These are phyloP conservation scores for Etheostoma cragini DNA, from an alignment of 2,113 vertebrate species.

Conservation along the genomic window DNA sequence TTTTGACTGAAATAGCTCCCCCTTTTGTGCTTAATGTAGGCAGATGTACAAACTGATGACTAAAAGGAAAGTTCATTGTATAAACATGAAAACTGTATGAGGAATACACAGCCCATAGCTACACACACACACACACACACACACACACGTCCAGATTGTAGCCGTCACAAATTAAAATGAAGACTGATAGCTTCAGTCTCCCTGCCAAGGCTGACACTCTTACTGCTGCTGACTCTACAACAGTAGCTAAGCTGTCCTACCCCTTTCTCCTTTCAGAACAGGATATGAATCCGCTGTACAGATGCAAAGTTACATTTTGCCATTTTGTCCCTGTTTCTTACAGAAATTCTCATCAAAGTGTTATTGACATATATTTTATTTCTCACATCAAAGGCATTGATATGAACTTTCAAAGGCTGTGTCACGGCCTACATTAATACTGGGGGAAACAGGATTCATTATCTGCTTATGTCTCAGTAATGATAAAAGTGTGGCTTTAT, in stretches of 20 bases:
- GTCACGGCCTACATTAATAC: background rate
- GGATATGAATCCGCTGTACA: background rate
- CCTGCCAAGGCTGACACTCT: background rate
- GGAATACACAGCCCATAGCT: too few relatives aligned
- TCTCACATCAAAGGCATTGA: conserved; percentile 14
- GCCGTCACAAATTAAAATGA: conserved; percentile 20
- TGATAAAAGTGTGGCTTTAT: background rate
- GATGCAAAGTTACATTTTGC: background rate
- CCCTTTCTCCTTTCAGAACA: background rate
- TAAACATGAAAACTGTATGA: background rate
- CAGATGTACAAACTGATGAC: background rate
- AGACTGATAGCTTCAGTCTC: background rate
- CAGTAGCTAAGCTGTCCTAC: background rate
- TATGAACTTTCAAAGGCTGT: conserved; percentile 15
- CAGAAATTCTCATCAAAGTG: background rate
- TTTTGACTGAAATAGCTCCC: background rate
- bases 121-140: background rate
- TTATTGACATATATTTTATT: background rate
- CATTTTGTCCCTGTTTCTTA: background rate
- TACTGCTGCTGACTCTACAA: conserved; percentile 27
- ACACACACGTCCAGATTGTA: conserved; percentile 10
- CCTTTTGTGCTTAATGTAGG: background rate
- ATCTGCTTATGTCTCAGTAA: background rate
- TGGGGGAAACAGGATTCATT: background rate
- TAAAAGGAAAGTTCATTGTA: background rate